Evolutionary conservation across 1,140 invertebrate genomes (phyloP), one percentile per base, ranked within the genome.

Genomic region (Drosophila kepulauana): DNA sequence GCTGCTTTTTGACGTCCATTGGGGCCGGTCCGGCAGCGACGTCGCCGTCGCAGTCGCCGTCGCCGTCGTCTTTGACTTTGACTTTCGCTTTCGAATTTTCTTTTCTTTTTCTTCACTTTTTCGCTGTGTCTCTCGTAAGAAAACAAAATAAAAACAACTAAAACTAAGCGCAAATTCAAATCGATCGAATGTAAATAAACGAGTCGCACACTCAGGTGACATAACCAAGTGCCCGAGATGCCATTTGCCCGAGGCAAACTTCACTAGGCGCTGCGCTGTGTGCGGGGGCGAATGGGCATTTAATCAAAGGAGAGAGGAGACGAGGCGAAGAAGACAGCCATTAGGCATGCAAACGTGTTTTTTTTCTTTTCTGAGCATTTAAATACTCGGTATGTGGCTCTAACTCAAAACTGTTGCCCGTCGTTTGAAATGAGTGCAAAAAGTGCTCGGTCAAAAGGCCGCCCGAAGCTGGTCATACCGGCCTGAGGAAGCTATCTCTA

Each of bases 81-180:
- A 89, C 85, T 89, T 89, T 89, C 85, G 85, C 85, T 89, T 89
- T 89, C 85, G 81, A 90, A 89, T 89, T 89, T 89, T 85, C 86
- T 85, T 89, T 89, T 85, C 62, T 73, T 64, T 76, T 64, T 85
- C 81, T 85, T 85, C 79, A 13, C 61, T 57, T 57, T 76, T 64
- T 46, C 56, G 20, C 20, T 25, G 20, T 59, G 30, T 46, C 13
- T 20, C 2, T 38, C 35, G 7, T 7, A 33, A 33, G 33, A 33
- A 33, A 33, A 33, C 33, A 33, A 33, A 49, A 59, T 2, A 38
- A 35, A 38, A 48, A 63, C 3, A 56, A 30, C 25, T 11, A 13
- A 20, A 74, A 54, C 51, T 49, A 57, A 64, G 61, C 66, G 61
- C 66, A 61, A 68, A 68, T 68, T 59, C 67, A 69, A 82, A 75